Conservation (phyloP, 92 coral and sea anemone genomes). For the Montipora capitata region DNA sequence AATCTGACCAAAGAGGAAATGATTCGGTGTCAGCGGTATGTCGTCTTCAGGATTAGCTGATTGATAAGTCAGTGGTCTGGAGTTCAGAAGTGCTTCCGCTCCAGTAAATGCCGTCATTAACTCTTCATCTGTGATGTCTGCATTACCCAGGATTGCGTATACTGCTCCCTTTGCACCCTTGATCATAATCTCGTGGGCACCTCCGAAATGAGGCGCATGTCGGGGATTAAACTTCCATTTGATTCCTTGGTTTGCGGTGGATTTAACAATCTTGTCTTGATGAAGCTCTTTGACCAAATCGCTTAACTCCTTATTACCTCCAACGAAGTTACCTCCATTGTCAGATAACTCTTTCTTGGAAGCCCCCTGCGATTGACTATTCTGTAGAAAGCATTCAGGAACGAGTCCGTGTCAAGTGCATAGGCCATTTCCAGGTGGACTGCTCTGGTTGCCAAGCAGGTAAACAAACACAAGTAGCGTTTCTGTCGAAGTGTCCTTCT, state of each 20-base stretch:
- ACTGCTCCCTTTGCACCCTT: slow-evolving; percentile 1
- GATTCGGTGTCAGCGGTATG: background rate
- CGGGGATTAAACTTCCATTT: slow-evolving; percentile 49
- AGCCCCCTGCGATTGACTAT: slow-evolving; percentile 1
- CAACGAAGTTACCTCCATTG: slow-evolving; percentile 1
- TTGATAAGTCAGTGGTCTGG: background rate
- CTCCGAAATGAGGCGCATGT: background rate
- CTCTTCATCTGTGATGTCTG: background rate
- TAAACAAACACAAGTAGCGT: background rate
- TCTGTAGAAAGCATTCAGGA: background rate
- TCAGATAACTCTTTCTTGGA: background rate
- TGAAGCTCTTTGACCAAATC: background rate
- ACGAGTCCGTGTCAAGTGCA: slow-evolving; percentile 11
- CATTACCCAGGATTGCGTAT: background rate
- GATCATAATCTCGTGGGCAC: background rate
- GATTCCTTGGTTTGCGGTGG: slow-evolving; percentile 25
- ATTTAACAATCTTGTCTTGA: background rate
- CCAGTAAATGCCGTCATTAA: slow-evolving; percentile 20
- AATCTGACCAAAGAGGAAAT: background rate
- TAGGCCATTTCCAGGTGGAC: background rate
- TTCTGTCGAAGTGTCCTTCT: background rate
- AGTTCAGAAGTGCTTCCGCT: background rate
- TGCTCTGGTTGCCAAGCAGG: background rate
- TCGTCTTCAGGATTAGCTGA: slow-evolving; percentile 9
- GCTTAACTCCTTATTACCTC: background rate